These are phyloP conservation scores for Apeltes quadracus DNA, from an alignment of 2,113 vertebrate genomes.

Conservation along the genomic window DNA sequence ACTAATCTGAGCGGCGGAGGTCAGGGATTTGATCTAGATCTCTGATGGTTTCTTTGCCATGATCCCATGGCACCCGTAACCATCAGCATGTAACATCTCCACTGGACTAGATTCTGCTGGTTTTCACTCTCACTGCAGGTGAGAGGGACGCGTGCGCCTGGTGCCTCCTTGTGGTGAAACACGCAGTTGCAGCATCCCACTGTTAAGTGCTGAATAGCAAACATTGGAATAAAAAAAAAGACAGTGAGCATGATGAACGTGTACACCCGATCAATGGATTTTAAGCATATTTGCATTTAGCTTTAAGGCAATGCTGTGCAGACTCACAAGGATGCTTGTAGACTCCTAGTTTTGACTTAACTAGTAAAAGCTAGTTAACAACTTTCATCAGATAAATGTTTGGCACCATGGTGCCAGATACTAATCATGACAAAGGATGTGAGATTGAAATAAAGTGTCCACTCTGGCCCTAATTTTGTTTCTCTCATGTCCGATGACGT, in stretches of 20 bases:
- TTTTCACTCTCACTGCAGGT: neutral
- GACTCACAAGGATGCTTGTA: neutral
- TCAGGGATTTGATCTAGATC: neutral
- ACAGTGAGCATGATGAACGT: neutral
- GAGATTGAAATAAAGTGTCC: neutral
- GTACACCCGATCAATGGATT: too few species aligned
- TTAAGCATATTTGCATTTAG: neutral
- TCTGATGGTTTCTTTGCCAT: too few species aligned
- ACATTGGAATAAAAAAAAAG: neutral
- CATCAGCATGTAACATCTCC: slow-evolving; percentile 12
- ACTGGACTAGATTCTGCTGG: slow-evolving; percentile 1
- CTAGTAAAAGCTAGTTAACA: neutral
- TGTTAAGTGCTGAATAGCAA: neutral
- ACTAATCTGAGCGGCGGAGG: neutral
- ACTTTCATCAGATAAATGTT: neutral
- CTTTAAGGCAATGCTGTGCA: neutral
- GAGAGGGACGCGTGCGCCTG: neutral
- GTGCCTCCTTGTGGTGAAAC: slow-evolving; percentile 34
- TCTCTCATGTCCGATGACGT: neutral
- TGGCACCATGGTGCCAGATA: neutral
- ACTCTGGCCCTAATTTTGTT: neutral
- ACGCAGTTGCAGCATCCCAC: neutral
- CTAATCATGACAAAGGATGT: neutral
- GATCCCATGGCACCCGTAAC: neutral
- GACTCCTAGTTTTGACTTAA: neutral